A percentile compares a stretch with the other conserved stretches of the same genome.
These are phyloP conservation scores for Priocnemis perturbator DNA, from an alignment of 2,888 invertebrate species.

Conservation along the genomic window DNA sequence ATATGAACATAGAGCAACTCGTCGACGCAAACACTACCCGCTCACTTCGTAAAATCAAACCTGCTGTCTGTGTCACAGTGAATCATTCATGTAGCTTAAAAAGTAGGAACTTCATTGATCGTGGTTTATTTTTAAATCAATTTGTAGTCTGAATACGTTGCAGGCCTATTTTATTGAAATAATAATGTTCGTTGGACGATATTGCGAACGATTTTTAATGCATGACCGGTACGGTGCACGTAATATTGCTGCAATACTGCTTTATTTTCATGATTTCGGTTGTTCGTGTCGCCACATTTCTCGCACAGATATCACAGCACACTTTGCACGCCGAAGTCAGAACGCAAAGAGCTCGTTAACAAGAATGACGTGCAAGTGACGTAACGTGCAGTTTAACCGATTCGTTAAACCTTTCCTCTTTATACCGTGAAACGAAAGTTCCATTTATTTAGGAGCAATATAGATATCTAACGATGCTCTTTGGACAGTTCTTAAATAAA, in stretches of 20 bases:
- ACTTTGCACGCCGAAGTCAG: background rate
- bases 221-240: background rate
- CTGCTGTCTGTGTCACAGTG: conserved; percentile 20
- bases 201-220: background rate
- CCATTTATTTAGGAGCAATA: too few relatives aligned
- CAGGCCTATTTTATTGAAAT: background rate
- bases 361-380: background rate
- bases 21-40: too few relatives aligned
- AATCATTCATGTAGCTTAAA: conserved; percentile 38
- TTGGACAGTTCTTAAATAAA: too few relatives aligned
- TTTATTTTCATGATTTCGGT: conserved; percentile 1
- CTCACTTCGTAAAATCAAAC: conserved; percentile 25
- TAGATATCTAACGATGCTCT: too few relatives aligned
- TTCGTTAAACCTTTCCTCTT: too few relatives aligned
- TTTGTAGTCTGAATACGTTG: conserved; percentile 5
- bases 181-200: background rate
- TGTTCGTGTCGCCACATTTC: background rate
- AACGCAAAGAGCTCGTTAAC: background rate
- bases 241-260: background rate
- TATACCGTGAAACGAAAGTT: too few relatives aligned
- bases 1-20: too few relatives aligned
- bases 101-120: conserved; percentile 56
- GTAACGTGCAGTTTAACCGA: background rate
- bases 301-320: conserved; percentile 3
- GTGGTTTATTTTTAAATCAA: conserved; percentile 23